Base-by-base conservation (phyloP, 1,140 invertebrate genomes). In the Yoshiicerus persimilis region DNA sequence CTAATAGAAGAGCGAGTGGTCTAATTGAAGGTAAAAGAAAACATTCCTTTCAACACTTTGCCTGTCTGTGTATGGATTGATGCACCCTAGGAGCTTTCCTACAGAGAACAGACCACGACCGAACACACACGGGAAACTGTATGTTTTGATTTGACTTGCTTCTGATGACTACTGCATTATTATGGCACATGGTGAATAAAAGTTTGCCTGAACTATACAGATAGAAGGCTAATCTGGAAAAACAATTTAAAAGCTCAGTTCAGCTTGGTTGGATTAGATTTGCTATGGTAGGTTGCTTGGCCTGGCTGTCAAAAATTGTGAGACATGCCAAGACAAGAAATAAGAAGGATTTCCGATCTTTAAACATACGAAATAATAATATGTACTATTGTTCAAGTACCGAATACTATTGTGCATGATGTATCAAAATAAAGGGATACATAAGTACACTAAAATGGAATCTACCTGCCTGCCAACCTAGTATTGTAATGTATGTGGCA, bases 291-390 rank as follows among this genome's bases (percentile, higher is more conserved):
- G 27, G 83, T 11, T 39, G 77, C 77, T 30, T 41, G 83, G 83
- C 38, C 47, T 41, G 80, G 80, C 80, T 84, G 83, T 84, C 83
- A 84, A 84, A 84, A 84, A 56, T 84, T 84, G 38, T 47, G 83
- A 84, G 38, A 84, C 83, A 84, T 41, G 83, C n/a, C 47, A 62
- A 84, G 38, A 84, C 83, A 30, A 84, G 38, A 84, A 84, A 84
- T 39, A 30, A 84, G 38, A 84, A 84, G 83, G 39, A 84, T 84
- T 84, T 84, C 83, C 39, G 34, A 80, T 38, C 75, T 80, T 34
- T 80, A 36, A 80, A n/a, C 75, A 80, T 36, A 36, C 20, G 20
- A 80, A 36, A 23, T n/a, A n/a, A 34, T 23, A 80, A 75, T 27
- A 70, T 32, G 13, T 70, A 70, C n/a, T n/a, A n/a, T n/a, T 56